Evolutionary conservation across 2,113 vertebrate species (phyloP).

Genomic region (Glaucomys volans): DNA sequence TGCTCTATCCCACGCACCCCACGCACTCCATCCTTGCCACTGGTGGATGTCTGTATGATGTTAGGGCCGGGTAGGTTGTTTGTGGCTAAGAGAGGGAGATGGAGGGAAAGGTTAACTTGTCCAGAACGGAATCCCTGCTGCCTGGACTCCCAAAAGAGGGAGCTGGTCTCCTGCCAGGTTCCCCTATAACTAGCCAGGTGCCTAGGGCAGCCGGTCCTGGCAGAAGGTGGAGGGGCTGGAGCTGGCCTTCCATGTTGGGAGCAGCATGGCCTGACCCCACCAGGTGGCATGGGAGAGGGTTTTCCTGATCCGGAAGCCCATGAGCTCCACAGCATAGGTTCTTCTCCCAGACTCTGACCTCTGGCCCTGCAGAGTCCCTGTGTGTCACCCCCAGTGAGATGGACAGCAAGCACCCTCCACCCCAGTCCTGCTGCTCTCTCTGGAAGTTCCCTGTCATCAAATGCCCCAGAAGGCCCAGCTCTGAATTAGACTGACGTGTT

Average conservation of each 20-base stretch:
- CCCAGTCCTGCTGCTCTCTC: too few species aligned
- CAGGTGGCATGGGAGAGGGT: accelerated
- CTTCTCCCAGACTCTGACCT: accelerated
- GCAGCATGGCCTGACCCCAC: background rate
- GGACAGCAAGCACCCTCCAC: background rate
- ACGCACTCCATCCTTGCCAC: background rate
- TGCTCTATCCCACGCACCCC: background rate
- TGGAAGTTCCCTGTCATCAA: background rate
- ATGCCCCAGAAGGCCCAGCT: background rate
- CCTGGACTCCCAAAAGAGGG: background rate
- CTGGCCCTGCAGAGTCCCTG: background rate
- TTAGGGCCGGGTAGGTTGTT: background rate
- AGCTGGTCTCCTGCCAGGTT: background rate
- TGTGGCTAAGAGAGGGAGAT: background rate
- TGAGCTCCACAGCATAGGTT: too few species aligned
- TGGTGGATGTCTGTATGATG: background rate
- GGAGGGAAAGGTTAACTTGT: background rate
- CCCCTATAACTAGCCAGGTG: background rate
- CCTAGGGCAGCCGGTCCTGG: too few species aligned
- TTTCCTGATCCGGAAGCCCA: background rate
- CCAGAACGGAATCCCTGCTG: background rate
- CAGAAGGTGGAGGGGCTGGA: background rate
- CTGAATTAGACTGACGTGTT: background rate
- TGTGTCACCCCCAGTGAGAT: background rate
- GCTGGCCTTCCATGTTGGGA: background rate